Evolutionary conservation across 2,113 vertebrate species (phyloP).

Genomic region (Acanthochromis polyacanthus): DNA sequence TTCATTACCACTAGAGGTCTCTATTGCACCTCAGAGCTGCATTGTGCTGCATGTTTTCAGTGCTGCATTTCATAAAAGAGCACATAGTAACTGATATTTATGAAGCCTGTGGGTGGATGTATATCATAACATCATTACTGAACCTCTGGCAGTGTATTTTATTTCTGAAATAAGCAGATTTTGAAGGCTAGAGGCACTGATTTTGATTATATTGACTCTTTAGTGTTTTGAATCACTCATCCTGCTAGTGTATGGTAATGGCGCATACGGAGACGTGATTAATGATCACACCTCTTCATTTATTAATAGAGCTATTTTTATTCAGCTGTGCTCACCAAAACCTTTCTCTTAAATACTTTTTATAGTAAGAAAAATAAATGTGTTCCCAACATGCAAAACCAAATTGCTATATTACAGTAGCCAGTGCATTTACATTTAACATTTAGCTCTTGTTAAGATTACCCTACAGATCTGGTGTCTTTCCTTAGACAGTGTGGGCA

Average conservation of each 20-base stretch:
- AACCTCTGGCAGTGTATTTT: not conserved
- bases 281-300: not conserved
- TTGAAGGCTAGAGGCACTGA: not conserved
- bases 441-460: slow-evolving; percentile 18
- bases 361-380: not conserved
- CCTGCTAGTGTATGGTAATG: not conserved
- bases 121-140: slow-evolving; percentile 9
- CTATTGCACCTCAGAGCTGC: slow-evolving; percentile 51
- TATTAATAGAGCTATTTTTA: too few relatives aligned
- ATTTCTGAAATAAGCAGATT: not conserved
- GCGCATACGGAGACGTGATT: not conserved
- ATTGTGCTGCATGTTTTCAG: not conserved
- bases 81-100: not conserved
- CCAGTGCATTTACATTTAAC: slow-evolving; percentile 25
- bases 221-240: not conserved
- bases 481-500: slow-evolving; percentile 37
- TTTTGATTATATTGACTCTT: not conserved
- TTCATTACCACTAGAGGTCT: slow-evolving; percentile 63
- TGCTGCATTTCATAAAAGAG: not conserved
- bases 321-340: not conserved
- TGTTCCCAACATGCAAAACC: not conserved
- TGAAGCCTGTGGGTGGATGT: not conserved
- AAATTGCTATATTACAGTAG: not conserved
- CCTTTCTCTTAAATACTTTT: not conserved
- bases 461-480: slow-evolving; percentile 32